Percentiles rank a stretch among this genome's conserved stretches.
phyloP scores from a whole-genome alignment of 2,113 vertebrate genomes.

The Plecotus auritus region DNA sequence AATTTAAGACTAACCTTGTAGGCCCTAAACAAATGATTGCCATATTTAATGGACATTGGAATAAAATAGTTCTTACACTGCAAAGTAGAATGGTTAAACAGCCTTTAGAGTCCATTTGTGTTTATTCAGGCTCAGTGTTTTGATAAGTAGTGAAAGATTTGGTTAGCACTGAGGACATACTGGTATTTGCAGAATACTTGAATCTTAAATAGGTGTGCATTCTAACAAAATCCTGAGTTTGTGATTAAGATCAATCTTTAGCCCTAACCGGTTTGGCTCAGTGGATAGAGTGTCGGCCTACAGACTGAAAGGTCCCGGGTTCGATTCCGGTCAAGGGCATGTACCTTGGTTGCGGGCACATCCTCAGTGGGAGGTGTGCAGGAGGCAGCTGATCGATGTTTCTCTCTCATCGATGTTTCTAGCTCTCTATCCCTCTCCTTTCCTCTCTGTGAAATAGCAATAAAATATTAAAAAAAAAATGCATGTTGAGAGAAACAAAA shows the following conservation, averaged over 20 bases:
- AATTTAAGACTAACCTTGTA: background rate
- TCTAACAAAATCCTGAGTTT: background rate
- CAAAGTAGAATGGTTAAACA: background rate
- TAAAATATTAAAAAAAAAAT: no score
- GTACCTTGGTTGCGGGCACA: no score
- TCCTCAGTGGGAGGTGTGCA: no score
- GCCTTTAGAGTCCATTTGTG: background rate
- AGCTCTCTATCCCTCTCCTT: no score
- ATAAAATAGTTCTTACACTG: background rate
- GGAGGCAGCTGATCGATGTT: no score
- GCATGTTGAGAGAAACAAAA: no score
- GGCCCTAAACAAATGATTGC: background rate
- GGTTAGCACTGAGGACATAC: background rate
- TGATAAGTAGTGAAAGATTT: background rate
- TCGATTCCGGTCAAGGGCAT: no score
- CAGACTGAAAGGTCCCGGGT: no score
- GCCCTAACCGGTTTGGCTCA: no score
- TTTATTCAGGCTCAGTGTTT: background rate
- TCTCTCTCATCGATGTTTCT: no score
- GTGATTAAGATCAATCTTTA: background rate
- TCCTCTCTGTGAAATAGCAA: no score
- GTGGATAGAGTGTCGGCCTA: no score
- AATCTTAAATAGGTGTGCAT: background rate
- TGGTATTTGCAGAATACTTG: background rate
- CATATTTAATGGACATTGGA: background rate